A percentile compares a stretch with the other conserved stretches of the same genome.
These are phyloP conservation scores for Laspeyria flexula DNA, from an alignment of 2,888 invertebrate genomes.

Conservation along the genomic window DNA sequence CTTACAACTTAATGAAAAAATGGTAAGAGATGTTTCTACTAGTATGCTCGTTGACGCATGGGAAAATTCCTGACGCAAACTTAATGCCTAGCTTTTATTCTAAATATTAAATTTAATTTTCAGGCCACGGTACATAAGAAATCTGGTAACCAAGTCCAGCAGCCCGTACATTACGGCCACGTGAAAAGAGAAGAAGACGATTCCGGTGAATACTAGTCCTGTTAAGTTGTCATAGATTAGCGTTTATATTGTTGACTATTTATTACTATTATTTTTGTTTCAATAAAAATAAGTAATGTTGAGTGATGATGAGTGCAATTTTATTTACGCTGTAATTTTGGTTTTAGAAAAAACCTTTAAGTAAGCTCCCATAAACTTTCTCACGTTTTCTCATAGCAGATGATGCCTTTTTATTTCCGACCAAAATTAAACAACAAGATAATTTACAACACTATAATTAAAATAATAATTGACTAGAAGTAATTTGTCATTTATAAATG, in stretches of 20 bases:
- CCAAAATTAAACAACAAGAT: not conserved
- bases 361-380: too few relatives aligned
- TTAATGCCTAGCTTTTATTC: too few relatives aligned
- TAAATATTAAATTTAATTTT: conserved; percentile 7
- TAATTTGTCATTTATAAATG: conserved; percentile 22
- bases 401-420: not conserved
- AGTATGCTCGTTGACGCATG: too few relatives aligned
- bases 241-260: conserved; percentile 57
- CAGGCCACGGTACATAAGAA: conserved; percentile 81
- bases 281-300: conserved; percentile 35
- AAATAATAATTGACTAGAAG: conserved; percentile 26
- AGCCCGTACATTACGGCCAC: conserved; percentile 69
- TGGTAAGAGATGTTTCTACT: too few relatives aligned
- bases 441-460: conserved; percentile 13
- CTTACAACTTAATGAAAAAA: not conserved
- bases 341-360: too few relatives aligned
- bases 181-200: conserved; percentile 64
- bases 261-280: conserved; percentile 52
- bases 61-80: too few relatives aligned
- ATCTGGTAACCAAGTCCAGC: conserved; percentile 62
- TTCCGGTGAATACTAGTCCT: conserved; percentile 75
- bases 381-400: too few relatives aligned
- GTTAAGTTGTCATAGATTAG: conserved; percentile 26
- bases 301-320: not conserved
- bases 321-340: not conserved